A percentile compares a stretch with the other conserved stretches of the same genome.
These are phyloP conservation scores for Dryococelus australis DNA, from an alignment of 2,888 invertebrate genomes.

Conservation along the genomic window DNA sequence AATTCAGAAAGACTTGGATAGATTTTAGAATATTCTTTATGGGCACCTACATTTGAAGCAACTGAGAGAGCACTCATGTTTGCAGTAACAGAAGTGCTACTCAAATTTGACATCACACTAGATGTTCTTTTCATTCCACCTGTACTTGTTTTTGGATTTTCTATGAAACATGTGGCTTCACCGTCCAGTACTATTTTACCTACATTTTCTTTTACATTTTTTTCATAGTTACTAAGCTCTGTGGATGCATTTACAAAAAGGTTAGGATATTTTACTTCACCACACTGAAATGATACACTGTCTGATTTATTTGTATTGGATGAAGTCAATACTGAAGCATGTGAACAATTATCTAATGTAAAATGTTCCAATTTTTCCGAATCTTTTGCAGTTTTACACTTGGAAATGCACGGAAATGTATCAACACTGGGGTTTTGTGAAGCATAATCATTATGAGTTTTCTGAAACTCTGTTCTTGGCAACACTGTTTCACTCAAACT, in stretches of 20 bases:
- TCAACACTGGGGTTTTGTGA: not conserved
- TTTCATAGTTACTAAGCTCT: not conserved
- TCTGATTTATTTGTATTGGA: not conserved
- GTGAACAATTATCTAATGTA: not conserved
- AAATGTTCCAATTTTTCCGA: not conserved
- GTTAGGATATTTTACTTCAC: not conserved
- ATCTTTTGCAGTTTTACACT: not conserved
- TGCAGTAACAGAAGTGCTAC: not conserved
- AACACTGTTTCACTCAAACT: not conserved
- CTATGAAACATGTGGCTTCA: constrained; percentile 4
- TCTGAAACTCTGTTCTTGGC: not conserved
- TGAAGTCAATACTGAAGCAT: not conserved
- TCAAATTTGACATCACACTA: constrained; percentile 27
- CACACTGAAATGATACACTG: not conserved
- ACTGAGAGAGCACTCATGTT: not conserved
- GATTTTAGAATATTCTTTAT: constrained; percentile 18
- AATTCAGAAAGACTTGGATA: constrained; percentile 26
- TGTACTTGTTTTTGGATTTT: not conserved
- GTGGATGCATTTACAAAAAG: not conserved
- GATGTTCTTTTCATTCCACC: constrained; percentile 31
- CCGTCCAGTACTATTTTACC: constrained; percentile 1
- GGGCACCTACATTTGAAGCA: not conserved
- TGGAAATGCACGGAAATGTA: not conserved
- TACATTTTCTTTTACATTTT: not conserved
- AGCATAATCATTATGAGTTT: not conserved